Evolutionary conservation across 1,140 invertebrate genomes (phyloP).

Genomic region (Mya arenaria): DNA sequence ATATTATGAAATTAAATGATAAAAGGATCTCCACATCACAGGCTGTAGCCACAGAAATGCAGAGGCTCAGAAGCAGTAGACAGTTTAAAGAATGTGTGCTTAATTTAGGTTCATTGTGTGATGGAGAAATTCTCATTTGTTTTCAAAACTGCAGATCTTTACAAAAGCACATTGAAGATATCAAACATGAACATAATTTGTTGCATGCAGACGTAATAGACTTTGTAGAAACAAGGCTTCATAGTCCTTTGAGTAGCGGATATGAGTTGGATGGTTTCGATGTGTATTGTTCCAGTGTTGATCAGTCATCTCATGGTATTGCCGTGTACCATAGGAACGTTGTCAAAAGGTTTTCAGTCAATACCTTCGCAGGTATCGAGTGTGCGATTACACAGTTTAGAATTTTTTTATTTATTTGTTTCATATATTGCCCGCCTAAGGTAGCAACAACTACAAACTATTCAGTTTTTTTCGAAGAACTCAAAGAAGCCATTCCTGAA

Average conservation of each 20-base stretch:
- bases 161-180: conserved; percentile 4
- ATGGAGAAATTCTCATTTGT: background rate
- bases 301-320: background rate
- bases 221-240: conserved; percentile 21
- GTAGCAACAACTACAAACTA: background rate
- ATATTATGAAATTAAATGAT: background rate
- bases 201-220: conserved; percentile 25
- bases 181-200: conserved; percentile 15
- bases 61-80: background rate
- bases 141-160: background rate
- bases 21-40: background rate
- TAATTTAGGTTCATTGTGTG: background rate
- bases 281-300: background rate
- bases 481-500: no score
- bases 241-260: background rate
- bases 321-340: background rate
- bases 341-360: no score
- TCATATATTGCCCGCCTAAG: conserved; percentile 25
- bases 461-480: background rate
- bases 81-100: background rate
- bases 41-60: background rate
- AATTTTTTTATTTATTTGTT: background rate
- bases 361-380: background rate
- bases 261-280: background rate
- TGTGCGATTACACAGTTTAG: background rate